A percentile compares a stretch with the other conserved stretches of the same genome.
These are phyloP conservation scores for Graptemys geographica DNA, from an alignment of 2,797 vertebrate genomes.

Conservation along the genomic window DNA sequence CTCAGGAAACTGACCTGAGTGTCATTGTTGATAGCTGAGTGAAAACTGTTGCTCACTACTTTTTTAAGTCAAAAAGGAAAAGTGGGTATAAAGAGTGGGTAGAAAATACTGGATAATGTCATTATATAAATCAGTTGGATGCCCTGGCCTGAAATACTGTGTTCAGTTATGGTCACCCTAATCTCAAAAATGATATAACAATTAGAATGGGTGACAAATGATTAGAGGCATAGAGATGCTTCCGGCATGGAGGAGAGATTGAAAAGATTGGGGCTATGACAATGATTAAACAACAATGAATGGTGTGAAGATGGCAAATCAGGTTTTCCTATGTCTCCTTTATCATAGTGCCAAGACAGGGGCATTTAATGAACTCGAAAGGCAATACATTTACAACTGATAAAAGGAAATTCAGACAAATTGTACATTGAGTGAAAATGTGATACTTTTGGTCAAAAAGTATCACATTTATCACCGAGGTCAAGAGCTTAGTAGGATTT, in stretches of 20 bases:
- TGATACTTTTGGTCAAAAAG: background rate
- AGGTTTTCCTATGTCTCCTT: background rate
- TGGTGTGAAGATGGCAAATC: background rate
- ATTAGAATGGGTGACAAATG: background rate
- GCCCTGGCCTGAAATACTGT: background rate
- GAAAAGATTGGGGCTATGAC: background rate
- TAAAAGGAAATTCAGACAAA: background rate
- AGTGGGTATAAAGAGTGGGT: background rate
- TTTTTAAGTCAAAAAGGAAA: background rate
- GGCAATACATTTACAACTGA: background rate
- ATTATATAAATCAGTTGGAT: background rate
- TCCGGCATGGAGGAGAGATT: background rate
- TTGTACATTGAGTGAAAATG: too few relatives aligned
- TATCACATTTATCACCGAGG: background rate
- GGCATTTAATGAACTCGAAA: background rate
- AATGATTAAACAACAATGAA: background rate
- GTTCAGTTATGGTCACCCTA: background rate
- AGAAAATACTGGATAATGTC: background rate
- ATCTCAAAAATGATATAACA: background rate
- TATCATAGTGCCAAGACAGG: background rate
- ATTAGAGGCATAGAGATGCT: background rate
- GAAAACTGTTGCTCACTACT: background rate
- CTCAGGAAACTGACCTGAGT: background rate
- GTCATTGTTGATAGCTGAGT: rapidly evolving
- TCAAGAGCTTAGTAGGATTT: background rate